A percentile compares a stretch with the other conserved stretches of the same genome.
These are phyloP conservation scores for Halcyon senegalensis DNA, from an alignment of 2,113 vertebrate species.

Conservation along the genomic window DNA sequence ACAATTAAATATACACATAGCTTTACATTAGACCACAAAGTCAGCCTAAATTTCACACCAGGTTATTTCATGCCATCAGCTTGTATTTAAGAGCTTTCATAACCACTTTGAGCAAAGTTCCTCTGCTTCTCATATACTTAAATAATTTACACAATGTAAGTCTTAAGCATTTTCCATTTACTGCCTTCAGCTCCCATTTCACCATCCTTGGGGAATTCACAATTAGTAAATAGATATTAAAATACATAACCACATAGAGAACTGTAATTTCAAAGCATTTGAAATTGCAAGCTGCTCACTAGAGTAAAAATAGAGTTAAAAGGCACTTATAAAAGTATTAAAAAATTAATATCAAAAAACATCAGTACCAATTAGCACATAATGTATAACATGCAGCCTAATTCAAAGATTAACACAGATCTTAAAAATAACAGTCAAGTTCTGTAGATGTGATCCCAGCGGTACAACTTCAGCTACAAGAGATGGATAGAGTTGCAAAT, in stretches of 20 bases:
- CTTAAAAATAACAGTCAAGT: not conserved
- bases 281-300: constrained; percentile 45
- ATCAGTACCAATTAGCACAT: constrained; percentile 38
- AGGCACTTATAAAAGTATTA: constrained; percentile 48
- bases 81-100: constrained; percentile 31
- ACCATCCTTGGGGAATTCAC: constrained; percentile 43
- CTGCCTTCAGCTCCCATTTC: constrained; percentile 34
- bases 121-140: not conserved
- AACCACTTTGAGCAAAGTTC: constrained; percentile 1
- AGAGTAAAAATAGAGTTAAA: constrained; percentile 57
- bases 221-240: constrained; percentile 64
- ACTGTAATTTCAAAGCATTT: constrained; percentile 39
- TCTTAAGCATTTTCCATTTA: constrained; percentile 38
- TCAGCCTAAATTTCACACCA: constrained; percentile 26
- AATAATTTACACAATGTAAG: constrained; percentile 41
- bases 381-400: constrained; percentile 16
- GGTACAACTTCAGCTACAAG: not conserved
- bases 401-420: constrained; percentile 13
- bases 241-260: constrained; percentile 36
- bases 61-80: not conserved
- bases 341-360: constrained; percentile 64
- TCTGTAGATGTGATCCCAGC: not conserved
- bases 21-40: constrained; percentile 5
- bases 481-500: not conserved
- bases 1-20: not conserved